A percentile compares a stretch with the other conserved stretches of the same genome.
Conservation (phyloP, 2,888 invertebrate genomes). For the Lasioglossum zephyrum region DNA sequence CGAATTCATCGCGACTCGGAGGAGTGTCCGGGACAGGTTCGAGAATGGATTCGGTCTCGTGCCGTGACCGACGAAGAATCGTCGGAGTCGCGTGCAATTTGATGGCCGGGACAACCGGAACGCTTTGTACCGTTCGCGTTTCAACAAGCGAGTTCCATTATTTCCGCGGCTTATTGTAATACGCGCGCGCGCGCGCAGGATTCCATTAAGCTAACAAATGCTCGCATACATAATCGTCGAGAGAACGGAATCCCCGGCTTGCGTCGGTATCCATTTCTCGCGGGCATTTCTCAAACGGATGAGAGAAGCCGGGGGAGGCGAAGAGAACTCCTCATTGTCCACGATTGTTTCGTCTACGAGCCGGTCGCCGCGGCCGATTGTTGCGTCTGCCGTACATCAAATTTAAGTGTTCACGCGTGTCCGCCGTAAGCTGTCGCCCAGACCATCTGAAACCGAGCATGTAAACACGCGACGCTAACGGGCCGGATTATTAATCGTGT, state of each 20-base stretch:
- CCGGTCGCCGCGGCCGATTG: slow-evolving; percentile 37
- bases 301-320: neutral
- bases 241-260: slow-evolving; percentile 40
- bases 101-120: slow-evolving; percentile 25
- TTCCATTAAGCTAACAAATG: slow-evolving; percentile 72
- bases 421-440: neutral
- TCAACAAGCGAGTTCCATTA: slow-evolving; percentile 65
- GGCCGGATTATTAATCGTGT: neutral
- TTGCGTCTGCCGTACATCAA: slow-evolving; percentile 61
- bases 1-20: slow-evolving; percentile 31
- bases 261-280: slow-evolving; percentile 52
- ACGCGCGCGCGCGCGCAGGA: slow-evolving; percentile 47
- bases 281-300: slow-evolving; percentile 59
- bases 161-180: slow-evolving; percentile 61
- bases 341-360: slow-evolving; percentile 61
- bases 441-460: neutral
- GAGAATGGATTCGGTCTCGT: slow-evolving; percentile 32
- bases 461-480: neutral
- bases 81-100: slow-evolving; percentile 30
- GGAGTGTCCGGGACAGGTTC: slow-evolving; percentile 21
- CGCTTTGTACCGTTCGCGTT: slow-evolving; percentile 47
- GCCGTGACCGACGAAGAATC: slow-evolving; percentile 3
- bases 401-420: slow-evolving; percentile 42
- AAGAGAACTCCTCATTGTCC: slow-evolving; percentile 12
- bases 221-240: slow-evolving; percentile 62